Evolutionary conservation across 2,888 invertebrate species (phyloP).

Genomic region (Iselma pallidipennis): DNA sequence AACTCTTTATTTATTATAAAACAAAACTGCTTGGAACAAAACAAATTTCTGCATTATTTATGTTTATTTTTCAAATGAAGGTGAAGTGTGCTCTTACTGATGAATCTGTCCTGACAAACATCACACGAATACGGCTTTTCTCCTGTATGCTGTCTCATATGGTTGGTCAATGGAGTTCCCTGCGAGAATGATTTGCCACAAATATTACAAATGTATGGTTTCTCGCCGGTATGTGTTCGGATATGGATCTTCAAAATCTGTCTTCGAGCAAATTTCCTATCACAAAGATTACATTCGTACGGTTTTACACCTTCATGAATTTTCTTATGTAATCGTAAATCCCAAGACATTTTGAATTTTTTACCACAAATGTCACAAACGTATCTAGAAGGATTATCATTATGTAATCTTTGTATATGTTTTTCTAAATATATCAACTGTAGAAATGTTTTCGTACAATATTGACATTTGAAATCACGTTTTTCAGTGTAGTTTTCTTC

Average conservation of each 20-base stretch:
- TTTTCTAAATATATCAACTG: constrained; percentile 46
- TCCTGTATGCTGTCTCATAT: background rate
- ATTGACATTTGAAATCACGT: constrained; percentile 30
- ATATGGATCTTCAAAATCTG: constrained; percentile 25
- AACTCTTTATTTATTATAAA: too few relatives aligned
- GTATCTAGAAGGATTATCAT: too few relatives aligned
- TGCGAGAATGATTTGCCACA: background rate
- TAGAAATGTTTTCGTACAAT: constrained; percentile 31
- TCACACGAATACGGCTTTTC: background rate
- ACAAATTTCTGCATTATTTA: too few relatives aligned
- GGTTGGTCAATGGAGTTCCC: background rate
- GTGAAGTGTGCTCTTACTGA: background rate
- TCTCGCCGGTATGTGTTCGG: background rate
- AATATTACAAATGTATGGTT: background rate
- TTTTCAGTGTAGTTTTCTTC: constrained; percentile 29
- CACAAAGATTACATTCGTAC: constrained; percentile 18
- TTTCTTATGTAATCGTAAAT: too few relatives aligned
- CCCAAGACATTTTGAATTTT: too few relatives aligned
- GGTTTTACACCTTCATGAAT: too few relatives aligned
- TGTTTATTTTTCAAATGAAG: background rate
- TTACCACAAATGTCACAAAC: too few relatives aligned
- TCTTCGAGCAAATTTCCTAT: constrained; percentile 57
- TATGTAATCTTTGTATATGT: constrained; percentile 3
- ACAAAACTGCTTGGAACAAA: too few relatives aligned
- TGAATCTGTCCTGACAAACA: background rate